Evolutionary conservation across 1,140 invertebrate genomes (phyloP).

Genomic region (Elysia chlorotica): DNA sequence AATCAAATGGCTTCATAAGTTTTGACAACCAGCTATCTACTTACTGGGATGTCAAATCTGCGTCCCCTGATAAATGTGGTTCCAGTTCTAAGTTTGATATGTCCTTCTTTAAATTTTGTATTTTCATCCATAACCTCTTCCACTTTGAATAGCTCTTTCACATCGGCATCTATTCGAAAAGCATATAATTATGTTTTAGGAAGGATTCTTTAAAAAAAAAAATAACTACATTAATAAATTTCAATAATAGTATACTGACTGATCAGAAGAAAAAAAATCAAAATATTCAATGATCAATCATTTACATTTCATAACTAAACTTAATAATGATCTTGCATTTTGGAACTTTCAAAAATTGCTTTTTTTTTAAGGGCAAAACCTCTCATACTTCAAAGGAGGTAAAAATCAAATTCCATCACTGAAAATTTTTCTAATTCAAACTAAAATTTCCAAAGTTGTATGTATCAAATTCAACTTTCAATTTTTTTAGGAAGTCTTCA

Average conservation of each 20-base stretch:
- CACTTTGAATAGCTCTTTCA: slow-evolving; percentile 6
- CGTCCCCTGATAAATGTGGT: slow-evolving; percentile 1
- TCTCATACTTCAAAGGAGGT: background rate
- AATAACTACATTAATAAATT: too few relatives aligned
- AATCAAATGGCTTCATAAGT: too few relatives aligned
- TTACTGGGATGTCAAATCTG: slow-evolving; percentile 14
- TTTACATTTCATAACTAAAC: too few relatives aligned
- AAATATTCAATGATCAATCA: too few relatives aligned
- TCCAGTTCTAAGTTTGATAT: slow-evolving; percentile 10
- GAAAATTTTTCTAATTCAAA: background rate
- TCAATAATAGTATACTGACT: too few relatives aligned
- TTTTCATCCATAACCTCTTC: background rate
- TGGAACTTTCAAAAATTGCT: too few relatives aligned
- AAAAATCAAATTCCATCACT: background rate
- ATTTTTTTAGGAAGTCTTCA: background rate
- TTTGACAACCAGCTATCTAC: background rate
- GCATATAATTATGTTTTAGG: background rate
- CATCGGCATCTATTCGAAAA: background rate
- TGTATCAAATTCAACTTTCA: too few relatives aligned
- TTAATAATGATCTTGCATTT: too few relatives aligned
- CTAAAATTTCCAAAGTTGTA: background rate
- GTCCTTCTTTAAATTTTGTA: slow-evolving; percentile 6
- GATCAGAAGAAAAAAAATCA: too few relatives aligned
- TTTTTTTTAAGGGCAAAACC: too few relatives aligned
- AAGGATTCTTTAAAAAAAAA: too few relatives aligned